Percentiles rank a stretch among this genome's conserved stretches.
These are phyloP conservation scores for Hemiprocne comata DNA, from an alignment of 2,113 vertebrate genomes.

Conservation along the genomic window DNA sequence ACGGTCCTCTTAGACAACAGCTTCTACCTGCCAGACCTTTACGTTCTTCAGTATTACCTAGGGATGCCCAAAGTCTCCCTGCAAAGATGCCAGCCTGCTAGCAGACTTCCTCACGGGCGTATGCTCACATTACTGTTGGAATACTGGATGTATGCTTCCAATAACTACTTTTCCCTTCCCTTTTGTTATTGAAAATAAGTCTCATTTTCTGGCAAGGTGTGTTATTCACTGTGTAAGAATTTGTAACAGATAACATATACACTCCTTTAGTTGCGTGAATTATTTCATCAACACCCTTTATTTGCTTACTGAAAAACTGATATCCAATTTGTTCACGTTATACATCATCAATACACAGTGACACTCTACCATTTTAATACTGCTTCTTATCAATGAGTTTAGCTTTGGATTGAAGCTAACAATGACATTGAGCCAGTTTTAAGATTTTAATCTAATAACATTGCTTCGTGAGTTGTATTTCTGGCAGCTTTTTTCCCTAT, in stretches of 20 bases:
- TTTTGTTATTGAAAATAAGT: not conserved
- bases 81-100: not conserved
- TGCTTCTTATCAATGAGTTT: not conserved
- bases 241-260: not conserved
- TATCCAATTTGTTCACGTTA: not conserved
- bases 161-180: not conserved
- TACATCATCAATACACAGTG: not conserved
- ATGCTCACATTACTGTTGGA: not conserved
- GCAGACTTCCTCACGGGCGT: not conserved
- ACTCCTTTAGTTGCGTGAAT: accelerated
- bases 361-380: not conserved
- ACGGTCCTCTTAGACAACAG: not conserved
- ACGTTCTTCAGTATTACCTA: not conserved
- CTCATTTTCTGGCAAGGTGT: not conserved
- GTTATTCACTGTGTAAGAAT: not conserved
- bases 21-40: not conserved
- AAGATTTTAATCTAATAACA: not conserved
- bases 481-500: not conserved
- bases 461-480: not conserved
- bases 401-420: not conserved
- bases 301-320: not conserved
- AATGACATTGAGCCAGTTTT: not conserved
- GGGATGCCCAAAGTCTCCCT: not conserved
- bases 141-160: not conserved
- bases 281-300: not conserved